Conservation (phyloP, 1,140 invertebrate genomes). For the Monomorium pharaonis region DNA sequence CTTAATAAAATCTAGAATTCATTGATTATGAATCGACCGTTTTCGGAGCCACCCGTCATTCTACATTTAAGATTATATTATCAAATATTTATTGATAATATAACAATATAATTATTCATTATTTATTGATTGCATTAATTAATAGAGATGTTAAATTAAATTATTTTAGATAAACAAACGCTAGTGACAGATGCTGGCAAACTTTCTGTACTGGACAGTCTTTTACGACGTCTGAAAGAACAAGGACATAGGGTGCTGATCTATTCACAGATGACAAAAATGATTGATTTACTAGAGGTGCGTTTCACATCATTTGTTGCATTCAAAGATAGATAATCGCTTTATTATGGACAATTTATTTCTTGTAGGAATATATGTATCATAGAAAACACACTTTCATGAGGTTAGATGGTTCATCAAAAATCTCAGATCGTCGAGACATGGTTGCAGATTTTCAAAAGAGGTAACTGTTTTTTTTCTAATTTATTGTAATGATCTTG, state of each 20-base stretch:
- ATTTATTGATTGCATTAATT: constrained; percentile 3
- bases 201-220: constrained; percentile 93
- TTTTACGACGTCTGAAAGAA: constrained; percentile 93
- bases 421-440: constrained; percentile 95
- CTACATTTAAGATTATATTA: constrained; percentile 62
- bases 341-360: constrained; percentile 6
- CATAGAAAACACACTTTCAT: constrained; percentile 96
- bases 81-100: background rate
- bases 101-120: background rate
- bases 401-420: constrained; percentile 96
- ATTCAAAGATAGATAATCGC: background rate
- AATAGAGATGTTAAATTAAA: constrained; percentile 7
- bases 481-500: background rate
- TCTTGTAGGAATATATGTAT: constrained; percentile 95
- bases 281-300: constrained; percentile 98
- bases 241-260: constrained; percentile 97
- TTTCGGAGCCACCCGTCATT: background rate
- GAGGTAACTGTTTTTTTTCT: constrained; percentile 79
- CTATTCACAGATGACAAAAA: constrained; percentile 99
- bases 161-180: constrained; percentile 92
- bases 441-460: constrained; percentile 98
- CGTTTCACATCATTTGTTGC: constrained; percentile 1
- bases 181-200: constrained; percentile 97
- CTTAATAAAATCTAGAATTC: too few species aligned
- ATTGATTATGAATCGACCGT: background rate